A percentile compares a stretch with the other conserved stretches of the same genome.
These are phyloP conservation scores for Bovichtus variegatus DNA, from an alignment of 2,797 vertebrate species.

Conservation along the genomic window DNA sequence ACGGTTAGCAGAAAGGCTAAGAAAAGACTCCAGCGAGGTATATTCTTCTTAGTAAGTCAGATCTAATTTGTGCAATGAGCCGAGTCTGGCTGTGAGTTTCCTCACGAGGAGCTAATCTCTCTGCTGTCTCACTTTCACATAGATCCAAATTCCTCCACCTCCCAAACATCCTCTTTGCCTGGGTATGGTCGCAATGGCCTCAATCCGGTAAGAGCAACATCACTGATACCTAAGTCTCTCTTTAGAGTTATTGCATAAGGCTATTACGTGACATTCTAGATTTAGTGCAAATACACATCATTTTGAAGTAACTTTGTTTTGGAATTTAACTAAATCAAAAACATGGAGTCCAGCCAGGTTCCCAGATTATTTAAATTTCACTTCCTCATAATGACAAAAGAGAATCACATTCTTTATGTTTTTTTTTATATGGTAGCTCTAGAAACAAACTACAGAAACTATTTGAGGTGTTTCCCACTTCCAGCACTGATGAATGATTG, in stretches of 20 bases:
- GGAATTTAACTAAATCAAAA: no score
- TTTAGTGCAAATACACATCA: not conserved
- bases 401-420: not conserved
- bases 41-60: constrained; percentile 24
- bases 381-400: not conserved
- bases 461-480: not conserved
- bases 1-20: constrained; percentile 26
- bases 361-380: no score
- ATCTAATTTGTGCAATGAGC: constrained; percentile 29
- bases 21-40: constrained; percentile 1
- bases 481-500: no score
- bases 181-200: constrained; percentile 89
- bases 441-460: not conserved
- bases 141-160: constrained; percentile 86
- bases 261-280: not conserved
- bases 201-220: constrained; percentile 86
- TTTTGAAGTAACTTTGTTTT: no score
- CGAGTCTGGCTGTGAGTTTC: constrained; percentile 3
- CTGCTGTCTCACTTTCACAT: constrained; percentile 50
- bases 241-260: not conserved
- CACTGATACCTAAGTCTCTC: not conserved
- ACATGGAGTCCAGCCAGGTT: no score
- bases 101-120: constrained; percentile 38
- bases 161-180: constrained; percentile 91
- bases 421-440: not conserved